Evolutionary conservation across 2,888 invertebrate genomes (phyloP), one percentile per base, ranked within the genome.

Genomic region (Noctuana brunneofusca): DNA sequence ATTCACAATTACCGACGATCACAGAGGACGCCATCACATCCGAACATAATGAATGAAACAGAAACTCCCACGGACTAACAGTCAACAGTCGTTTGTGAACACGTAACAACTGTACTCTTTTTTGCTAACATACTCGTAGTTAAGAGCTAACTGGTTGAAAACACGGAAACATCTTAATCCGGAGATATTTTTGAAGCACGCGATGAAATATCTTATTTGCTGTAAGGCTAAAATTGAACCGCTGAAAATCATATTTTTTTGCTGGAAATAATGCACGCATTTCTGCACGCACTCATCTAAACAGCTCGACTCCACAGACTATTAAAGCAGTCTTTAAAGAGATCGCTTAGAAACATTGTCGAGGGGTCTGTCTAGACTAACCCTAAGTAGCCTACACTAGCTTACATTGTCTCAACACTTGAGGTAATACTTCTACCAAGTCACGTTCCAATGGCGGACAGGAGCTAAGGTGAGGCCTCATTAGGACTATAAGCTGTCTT

Each of bases 21-120:
- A 27, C 35, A 48, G 48, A 35, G 54, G 56, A 52, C 35, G 38
- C 48, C 62, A 50, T 56, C 30, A 20, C 62, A 63, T 55, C 62
- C 55, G 49, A 63, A 41, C 41, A 50, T 63, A 63, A 63, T 56
- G 62, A 62, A 62, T 20, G 35, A 56, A 41, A 43, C 20, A 24
- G 14, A 55, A 55, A 49, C 41, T 63, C 62, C 56, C 62, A 63
- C 62, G 62, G 30, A 56, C 27, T 63, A 63, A 63, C 32, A 27
- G 50, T 27, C 24, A 24, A 24, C 60, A 62, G 62, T 55, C 52
- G 46, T 24, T 56, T 41, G 49, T 32, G 62, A 56, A 50, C 62
- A 56, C 62, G 62, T 56, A 56, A 30, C 58, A 58, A 56, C 56
- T 22, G 49, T 49, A 58, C 48, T 9, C 18, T 63, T 63, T 43